Evolutionary conservation across 53 echinoderm and acorn worm genomes (phyloP).

Genomic region (Arbacia lixula): DNA sequence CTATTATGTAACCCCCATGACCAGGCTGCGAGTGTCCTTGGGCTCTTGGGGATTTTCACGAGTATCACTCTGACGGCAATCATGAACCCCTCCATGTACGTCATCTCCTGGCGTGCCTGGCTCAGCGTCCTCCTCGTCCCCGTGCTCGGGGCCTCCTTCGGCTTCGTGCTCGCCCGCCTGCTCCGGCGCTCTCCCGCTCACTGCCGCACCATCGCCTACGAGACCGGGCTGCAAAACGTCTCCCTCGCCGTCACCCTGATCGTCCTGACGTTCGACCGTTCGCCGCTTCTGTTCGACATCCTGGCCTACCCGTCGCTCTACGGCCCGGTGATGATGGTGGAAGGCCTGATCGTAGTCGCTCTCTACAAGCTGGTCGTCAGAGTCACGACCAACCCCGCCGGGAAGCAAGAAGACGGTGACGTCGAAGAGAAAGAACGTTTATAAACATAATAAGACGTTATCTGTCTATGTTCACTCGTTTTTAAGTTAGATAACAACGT

Average conservation of each 20-base stretch:
- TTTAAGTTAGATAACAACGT: too few relatives aligned
- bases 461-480: too few relatives aligned
- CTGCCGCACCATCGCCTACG: constrained; percentile 92
- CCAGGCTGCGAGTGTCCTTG: constrained; percentile 78
- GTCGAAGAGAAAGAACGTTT: too few relatives aligned
- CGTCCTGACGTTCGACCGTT: constrained; percentile 72
- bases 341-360: not conserved
- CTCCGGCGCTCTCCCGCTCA: constrained; percentile 69
- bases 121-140: constrained; percentile 71
- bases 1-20: too few relatives aligned
- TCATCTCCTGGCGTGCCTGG: constrained; percentile 80
- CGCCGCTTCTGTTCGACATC: constrained; percentile 62
- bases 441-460: too few relatives aligned
- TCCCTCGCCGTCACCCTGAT: constrained; percentile 81
- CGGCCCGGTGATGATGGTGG: constrained; percentile 65
- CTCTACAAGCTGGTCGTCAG: constrained; percentile 12
- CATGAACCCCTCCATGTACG: constrained; percentile 84
- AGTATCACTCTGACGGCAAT: constrained; percentile 71
- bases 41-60: constrained; percentile 68
- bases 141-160: constrained; percentile 60
- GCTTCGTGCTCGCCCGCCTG: constrained; percentile 68
- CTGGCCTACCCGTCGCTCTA: constrained; percentile 82
- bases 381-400: too few relatives aligned
- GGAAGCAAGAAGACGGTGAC: too few relatives aligned
- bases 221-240: constrained; percentile 88